Evolutionary conservation across 1,140 invertebrate genomes (phyloP).

Genomic region (Glossosoma conforme): DNA sequence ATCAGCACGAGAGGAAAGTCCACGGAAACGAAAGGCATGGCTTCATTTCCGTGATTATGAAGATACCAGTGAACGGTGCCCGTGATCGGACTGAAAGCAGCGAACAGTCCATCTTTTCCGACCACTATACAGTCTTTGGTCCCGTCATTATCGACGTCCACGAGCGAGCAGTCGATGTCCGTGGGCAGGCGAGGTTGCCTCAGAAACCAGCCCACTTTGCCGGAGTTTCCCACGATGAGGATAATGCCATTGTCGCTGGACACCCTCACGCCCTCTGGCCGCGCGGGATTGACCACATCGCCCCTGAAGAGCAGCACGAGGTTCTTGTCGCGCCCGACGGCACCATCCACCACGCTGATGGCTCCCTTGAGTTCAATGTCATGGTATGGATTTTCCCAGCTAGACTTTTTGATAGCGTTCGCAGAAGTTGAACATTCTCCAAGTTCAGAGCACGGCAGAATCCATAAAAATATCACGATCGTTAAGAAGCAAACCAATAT

Average conservation of each 20-base stretch:
- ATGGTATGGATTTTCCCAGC: constrained; percentile 67
- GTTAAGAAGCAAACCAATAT: constrained; percentile 65
- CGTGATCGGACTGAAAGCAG: constrained; percentile 62
- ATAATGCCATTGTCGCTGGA: constrained; percentile 52
- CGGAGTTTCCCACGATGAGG: constrained; percentile 57
- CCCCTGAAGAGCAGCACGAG: constrained; percentile 65
- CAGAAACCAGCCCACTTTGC: constrained; percentile 61
- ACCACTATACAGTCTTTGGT: constrained; percentile 66
- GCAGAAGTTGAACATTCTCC: constrained; percentile 54
- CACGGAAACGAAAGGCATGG: constrained; percentile 49
- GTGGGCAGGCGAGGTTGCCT: constrained; percentile 57
- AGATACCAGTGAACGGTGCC: constrained; percentile 63
- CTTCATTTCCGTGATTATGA: constrained; percentile 47
- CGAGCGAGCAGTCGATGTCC: constrained; percentile 62
- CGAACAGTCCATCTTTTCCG: constrained; percentile 61
- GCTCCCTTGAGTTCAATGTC: constrained; percentile 67
- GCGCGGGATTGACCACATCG: constrained; percentile 54
- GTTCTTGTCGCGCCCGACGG: constrained; percentile 57
- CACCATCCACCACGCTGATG: constrained; percentile 61
- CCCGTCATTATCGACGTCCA: constrained; percentile 66
- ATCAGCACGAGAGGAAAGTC: constrained; percentile 66
- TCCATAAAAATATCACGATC: constrained; percentile 68
- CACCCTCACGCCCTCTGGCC: constrained; percentile 45
- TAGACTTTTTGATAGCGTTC: constrained; percentile 51
- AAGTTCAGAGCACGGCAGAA: constrained; percentile 63